Conservation (phyloP, 2,113 vertebrate genomes). For the Fregetta grallaria region DNA sequence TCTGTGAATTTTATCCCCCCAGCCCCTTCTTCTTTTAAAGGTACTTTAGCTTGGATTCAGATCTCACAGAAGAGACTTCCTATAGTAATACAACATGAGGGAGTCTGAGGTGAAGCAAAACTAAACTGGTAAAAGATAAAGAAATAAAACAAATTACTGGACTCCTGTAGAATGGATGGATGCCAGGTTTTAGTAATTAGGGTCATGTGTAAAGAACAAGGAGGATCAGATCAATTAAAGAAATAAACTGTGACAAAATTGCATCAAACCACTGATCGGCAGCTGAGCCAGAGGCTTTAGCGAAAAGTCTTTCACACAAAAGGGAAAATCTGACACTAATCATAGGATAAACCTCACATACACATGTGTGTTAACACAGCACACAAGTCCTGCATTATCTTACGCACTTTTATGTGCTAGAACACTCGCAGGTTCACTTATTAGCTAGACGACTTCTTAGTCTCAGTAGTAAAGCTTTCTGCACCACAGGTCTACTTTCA, state of each 20-base stretch:
- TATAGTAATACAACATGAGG: not conserved
- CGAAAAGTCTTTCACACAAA: conserved; percentile 11
- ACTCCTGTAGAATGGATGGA: not conserved
- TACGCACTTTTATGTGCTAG: not conserved
- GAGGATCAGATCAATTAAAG: conserved; percentile 43
- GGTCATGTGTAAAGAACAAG: not conserved
- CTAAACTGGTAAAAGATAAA: not conserved
- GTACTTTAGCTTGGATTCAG: not conserved
- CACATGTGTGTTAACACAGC: not conserved
- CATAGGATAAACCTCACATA: not conserved
- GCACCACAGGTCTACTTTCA: not conserved
- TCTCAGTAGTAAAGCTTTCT: not conserved
- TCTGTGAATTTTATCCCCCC: not conserved
- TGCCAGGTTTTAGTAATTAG: conserved; percentile 31
- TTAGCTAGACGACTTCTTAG: not conserved
- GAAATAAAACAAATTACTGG: not conserved
- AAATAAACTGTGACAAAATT: conserved; percentile 46
- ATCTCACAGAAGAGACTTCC: not conserved
- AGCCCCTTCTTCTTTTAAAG: not conserved
- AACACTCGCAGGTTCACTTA: not conserved
- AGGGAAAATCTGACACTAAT: conserved; percentile 14
- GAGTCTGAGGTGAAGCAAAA: not conserved
- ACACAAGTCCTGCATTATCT: not conserved
- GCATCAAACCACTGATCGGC: not conserved
- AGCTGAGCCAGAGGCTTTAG: conserved; percentile 32